A percentile compares a stretch with the other conserved stretches of the same genome.
phyloP scores from a whole-genome alignment of 2,113 vertebrate species.

The Genyomyrus donnyi region DNA sequence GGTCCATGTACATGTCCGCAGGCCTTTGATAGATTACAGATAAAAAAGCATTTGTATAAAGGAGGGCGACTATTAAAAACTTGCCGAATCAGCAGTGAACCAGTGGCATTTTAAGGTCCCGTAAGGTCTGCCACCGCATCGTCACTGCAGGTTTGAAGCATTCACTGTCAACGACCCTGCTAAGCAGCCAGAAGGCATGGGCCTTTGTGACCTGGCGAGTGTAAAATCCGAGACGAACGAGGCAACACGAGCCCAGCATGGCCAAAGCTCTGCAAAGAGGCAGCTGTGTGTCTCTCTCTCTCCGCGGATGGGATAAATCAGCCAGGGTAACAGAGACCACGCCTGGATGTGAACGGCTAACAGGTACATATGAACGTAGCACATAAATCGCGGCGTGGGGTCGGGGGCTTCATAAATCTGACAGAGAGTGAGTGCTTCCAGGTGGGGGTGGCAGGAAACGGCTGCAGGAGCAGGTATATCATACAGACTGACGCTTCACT shows the following conservation, averaged over 20 bases:
- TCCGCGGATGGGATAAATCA: slow-evolving; percentile 46
- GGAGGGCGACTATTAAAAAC: background rate
- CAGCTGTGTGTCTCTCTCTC: slow-evolving; percentile 26
- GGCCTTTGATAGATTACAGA: background rate
- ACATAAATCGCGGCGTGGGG: slow-evolving; percentile 30
- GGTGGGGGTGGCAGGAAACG: slow-evolving; percentile 49
- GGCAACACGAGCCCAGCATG: background rate
- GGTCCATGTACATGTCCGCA: background rate
- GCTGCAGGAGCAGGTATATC: slow-evolving; percentile 20
- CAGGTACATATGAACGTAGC: slow-evolving; percentile 44
- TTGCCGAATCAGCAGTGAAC: background rate
- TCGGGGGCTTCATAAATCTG: slow-evolving; percentile 43
- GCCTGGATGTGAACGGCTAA: slow-evolving; percentile 38
- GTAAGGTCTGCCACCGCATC: background rate
- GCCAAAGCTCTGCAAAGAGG: background rate
- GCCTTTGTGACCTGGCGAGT: background rate
- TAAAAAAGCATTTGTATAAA: background rate
- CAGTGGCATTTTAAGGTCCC: background rate
- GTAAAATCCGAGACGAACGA: background rate
- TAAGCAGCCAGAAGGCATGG: background rate
- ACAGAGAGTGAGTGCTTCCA: slow-evolving; percentile 65
- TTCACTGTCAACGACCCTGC: background rate
- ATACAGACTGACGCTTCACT: slow-evolving; percentile 38
- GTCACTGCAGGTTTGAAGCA: background rate
- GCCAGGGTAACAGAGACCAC: slow-evolving; percentile 49